These are phyloP conservation scores for Ascidia mentula DNA, from an alignment of 23 tunicate genomes.

Conservation along the genomic window DNA sequence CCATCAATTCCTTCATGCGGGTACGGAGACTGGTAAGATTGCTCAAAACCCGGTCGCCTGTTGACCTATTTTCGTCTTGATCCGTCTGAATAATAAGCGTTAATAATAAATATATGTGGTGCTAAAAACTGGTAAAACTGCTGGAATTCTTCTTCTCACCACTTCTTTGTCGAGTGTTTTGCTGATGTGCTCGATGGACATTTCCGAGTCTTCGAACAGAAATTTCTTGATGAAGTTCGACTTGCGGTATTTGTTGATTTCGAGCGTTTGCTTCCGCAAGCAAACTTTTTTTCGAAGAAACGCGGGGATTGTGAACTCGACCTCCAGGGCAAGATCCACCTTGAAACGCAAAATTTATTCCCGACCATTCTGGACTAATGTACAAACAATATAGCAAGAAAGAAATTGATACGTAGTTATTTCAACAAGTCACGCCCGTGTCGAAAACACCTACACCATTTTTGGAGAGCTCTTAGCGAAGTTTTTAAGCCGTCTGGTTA, in stretches of 20 bases:
- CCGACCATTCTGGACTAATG: neutral
- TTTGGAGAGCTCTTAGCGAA: no score
- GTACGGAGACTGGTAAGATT: conserved; percentile 45
- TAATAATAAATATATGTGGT: neutral
- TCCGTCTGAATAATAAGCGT: conserved; percentile 27
- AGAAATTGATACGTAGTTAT: no score
- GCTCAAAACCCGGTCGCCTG: conserved; percentile 56
- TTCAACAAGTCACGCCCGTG: no score
- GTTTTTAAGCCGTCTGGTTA: no score
- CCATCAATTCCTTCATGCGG: conserved; percentile 59
- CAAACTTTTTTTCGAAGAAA: conserved; percentile 67
- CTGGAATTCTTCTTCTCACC: conserved; percentile 15
- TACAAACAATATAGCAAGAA: neutral
- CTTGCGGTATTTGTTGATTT: conserved; percentile 83
- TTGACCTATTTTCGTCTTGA: conserved; percentile 58
- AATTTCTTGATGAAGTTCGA: conserved; percentile 75
- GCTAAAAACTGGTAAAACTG: neutral
- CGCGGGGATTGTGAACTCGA: conserved; percentile 85
- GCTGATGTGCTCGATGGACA: conserved; percentile 65
- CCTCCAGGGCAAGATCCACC: conserved; percentile 90
- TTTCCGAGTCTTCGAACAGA: conserved; percentile 60
- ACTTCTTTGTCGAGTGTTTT: conserved; percentile 76
- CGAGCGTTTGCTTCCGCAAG: conserved; percentile 74
- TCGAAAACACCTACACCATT: no score
- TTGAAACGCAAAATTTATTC: neutral